Evolutionary conservation across 2,797 vertebrate genomes (phyloP).

Genomic region (Uromys caudimaculatus): DNA sequence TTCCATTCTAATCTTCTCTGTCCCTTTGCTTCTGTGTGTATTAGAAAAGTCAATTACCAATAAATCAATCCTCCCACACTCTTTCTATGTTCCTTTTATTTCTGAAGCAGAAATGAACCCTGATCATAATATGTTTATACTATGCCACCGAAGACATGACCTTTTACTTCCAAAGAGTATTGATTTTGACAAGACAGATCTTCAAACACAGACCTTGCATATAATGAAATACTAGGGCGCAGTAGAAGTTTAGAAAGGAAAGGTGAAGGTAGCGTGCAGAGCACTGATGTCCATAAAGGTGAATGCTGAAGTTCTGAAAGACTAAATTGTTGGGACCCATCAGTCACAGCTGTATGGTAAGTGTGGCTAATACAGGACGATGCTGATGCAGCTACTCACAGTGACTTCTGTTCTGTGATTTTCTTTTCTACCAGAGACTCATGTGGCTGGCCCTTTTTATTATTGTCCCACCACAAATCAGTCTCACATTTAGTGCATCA

Average conservation of each 20-base stretch:
- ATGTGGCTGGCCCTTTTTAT: background rate
- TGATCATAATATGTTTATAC: background rate
- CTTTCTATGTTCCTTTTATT: background rate
- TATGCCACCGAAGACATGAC: background rate
- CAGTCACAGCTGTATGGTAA: background rate
- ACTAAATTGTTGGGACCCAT: background rate
- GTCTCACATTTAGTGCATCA: background rate
- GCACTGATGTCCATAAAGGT: background rate
- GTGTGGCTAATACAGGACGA: background rate
- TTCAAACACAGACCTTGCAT: background rate
- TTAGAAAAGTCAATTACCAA: background rate
- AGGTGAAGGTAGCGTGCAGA: background rate
- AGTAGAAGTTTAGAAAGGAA: background rate
- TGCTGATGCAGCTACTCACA: background rate
- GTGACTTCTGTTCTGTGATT: background rate
- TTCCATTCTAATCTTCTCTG: background rate
- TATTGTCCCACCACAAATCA: background rate
- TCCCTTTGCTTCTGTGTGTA: background rate
- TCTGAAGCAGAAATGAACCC: background rate
- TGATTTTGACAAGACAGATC: background rate
- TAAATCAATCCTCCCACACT: background rate
- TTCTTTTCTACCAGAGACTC: background rate
- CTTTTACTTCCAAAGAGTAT: background rate
- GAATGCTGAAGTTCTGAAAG: background rate
- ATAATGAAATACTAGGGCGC: background rate